Percentiles rank a stretch among this genome's conserved stretches.
Evolutionary conservation across 2,888 invertebrate species (phyloP).

Genomic region (Cheilosia soror): DNA sequence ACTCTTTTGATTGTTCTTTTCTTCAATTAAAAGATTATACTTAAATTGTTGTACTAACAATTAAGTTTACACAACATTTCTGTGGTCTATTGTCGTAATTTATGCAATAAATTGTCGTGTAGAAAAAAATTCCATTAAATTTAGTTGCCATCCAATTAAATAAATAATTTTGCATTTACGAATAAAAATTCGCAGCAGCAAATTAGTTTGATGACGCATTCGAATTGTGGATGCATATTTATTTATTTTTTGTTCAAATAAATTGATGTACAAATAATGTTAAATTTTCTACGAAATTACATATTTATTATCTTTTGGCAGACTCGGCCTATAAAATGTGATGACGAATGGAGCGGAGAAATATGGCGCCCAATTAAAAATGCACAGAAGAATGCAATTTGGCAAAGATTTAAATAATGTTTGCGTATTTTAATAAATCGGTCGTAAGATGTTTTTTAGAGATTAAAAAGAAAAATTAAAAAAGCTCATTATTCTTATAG

Average conservation of each 20-base stretch:
- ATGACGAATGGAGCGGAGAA: slow-evolving; percentile 1
- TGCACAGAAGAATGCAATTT: slow-evolving; percentile 16
- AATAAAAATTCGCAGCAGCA: neutral
- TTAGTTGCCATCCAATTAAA: neutral
- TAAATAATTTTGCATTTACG: slow-evolving; percentile 12
- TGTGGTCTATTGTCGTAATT: neutral
- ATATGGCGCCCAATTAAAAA: slow-evolving; percentile 1
- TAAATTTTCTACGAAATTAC: slow-evolving; percentile 9
- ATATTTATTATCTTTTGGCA: slow-evolving; percentile 10
- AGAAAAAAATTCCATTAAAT: slow-evolving; percentile 5
- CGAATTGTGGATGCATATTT: slow-evolving; percentile 1
- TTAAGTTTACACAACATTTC: neutral
- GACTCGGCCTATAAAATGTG: neutral
- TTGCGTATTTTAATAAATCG: slow-evolving; percentile 4
- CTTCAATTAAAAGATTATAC: neutral
- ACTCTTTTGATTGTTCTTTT: slow-evolving; percentile 6
- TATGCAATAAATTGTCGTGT: slow-evolving; percentile 6
- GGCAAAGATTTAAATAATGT: neutral
- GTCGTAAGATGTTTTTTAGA: neutral
- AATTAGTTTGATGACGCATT: slow-evolving; percentile 4
- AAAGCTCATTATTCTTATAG: no score
- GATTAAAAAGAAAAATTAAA: neutral
- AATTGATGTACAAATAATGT: slow-evolving; percentile 13
- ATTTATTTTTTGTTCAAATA: neutral
- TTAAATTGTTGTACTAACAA: neutral